Evolutionary conservation across 2,797 vertebrate genomes (phyloP).

Genomic region (Sphenopsis melanotis): DNA sequence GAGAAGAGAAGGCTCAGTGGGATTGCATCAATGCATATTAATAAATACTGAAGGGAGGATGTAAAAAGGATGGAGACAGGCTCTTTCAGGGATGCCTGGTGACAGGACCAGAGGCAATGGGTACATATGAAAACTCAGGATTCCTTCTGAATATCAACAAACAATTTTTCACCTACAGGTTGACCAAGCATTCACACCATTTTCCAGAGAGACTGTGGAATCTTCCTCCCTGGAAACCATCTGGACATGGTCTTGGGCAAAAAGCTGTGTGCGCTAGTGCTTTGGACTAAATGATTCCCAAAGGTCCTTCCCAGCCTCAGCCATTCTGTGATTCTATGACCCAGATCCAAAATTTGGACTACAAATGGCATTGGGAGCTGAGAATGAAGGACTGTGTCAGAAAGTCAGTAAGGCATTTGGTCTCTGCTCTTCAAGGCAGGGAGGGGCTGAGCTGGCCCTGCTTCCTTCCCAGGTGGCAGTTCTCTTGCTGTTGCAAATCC

Average conservation of each 20-base stretch:
- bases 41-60: neutral
- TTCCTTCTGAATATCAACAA: neutral
- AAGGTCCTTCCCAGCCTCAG: neutral
- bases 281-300: neutral
- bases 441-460: neutral
- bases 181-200: neutral
- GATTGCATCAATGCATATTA: neutral
- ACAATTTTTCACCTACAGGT: fast-evolving
- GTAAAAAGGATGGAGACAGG: neutral
- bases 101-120: neutral
- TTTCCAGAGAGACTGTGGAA: neutral
- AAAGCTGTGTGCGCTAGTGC: fast-evolving
- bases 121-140: neutral
- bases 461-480: neutral
- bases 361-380: neutral
- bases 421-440: neutral
- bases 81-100: neutral
- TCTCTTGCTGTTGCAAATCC: neutral
- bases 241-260: neutral
- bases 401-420: neutral
- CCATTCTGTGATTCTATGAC: neutral
- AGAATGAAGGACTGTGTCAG: neutral
- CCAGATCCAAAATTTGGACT: neutral
- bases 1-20: neutral
- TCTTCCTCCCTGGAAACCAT: neutral